These are phyloP conservation scores for Meiosimyza platycephala DNA, from an alignment of 2,888 invertebrate species.

Conservation along the genomic window DNA sequence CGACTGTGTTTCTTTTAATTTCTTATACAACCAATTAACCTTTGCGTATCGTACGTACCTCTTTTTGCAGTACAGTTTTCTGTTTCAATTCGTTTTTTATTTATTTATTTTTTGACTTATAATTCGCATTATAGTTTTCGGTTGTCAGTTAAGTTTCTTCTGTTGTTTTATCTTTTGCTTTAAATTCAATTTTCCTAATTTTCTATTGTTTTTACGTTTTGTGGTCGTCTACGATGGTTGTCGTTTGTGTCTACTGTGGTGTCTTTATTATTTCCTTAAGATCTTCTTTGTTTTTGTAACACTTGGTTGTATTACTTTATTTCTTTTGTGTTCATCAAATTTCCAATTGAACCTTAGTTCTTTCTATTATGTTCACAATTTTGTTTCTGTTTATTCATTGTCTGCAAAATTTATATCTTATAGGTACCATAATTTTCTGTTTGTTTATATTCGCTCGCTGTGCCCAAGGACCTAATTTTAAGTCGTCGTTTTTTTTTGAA, in stretches of 20 bases:
- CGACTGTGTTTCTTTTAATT: slow-evolving; percentile 61
- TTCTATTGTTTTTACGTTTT: background rate
- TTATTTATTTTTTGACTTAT: background rate
- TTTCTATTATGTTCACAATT: background rate
- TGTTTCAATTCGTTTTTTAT: background rate
- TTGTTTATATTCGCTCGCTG: too few species aligned
- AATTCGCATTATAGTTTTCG: background rate
- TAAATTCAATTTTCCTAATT: background rate
- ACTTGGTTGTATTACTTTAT: background rate
- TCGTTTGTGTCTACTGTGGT: too few species aligned
- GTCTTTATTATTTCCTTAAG: too few species aligned
- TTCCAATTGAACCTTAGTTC: background rate
- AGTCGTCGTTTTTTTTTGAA: too few species aligned
- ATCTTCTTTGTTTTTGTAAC: too few species aligned
- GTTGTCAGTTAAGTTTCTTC: background rate
- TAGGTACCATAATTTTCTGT: background rate
- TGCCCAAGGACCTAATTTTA: too few species aligned
- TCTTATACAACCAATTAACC: slow-evolving; percentile 12
- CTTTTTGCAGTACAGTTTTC: too few species aligned
- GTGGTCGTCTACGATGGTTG: background rate
- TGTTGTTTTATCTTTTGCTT: background rate
- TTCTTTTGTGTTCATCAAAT: background rate
- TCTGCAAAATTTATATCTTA: background rate
- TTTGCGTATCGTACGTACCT: too few species aligned
- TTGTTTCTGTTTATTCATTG: slow-evolving; percentile 11